Evolutionary conservation across 2,888 invertebrate genomes (phyloP), one percentile per base, ranked within the genome.

Genomic region (Chironomus riparius): DNA sequence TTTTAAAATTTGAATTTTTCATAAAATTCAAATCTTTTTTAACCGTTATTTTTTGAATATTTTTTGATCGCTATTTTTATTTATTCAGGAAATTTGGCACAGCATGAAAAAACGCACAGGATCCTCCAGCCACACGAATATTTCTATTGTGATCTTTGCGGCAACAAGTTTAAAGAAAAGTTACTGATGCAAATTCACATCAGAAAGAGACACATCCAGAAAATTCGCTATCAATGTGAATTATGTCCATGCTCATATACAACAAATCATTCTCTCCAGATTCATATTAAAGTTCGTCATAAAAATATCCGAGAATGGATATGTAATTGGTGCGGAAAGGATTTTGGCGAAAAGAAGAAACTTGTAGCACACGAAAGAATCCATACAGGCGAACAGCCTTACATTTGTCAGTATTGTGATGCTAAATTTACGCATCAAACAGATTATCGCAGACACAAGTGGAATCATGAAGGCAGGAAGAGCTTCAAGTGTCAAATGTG

Each of bases 111-210:
- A 62, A 72, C 61, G 13, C 72, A 72, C 38, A 50, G 38, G 18
- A 18, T 62, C 15, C 13, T 72, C 4, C 12, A 15, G 5, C 72
- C 72, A 7, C 28, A 61, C 3, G 72, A 72, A 12, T 72, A 72
- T 62, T 72, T 21, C 22, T 72, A 62, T 38, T 72, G 72, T 12
- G 71, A 72, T 72, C n/a, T 72, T 2, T 72, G 72, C 38, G 72
- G 72, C 3, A 62, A 62, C 18, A 72, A 72, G 15, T 72, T 72
- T 18, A 72, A 61, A 38, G 61, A 15, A 28, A 61, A 50, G 38
- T 13, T 28, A n/a, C 56, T 21, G 12, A 28, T 72, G 47, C 15
- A 28, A 18, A 24, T 62, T 56, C 72, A 72, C 28, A 72, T 72
- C 6, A 62, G 62, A 21, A 28, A 62, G 12, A 28, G 72, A 7